These are phyloP conservation scores for Lineus longissimus DNA, from an alignment of 1,140 invertebrate genomes.

Conservation along the genomic window DNA sequence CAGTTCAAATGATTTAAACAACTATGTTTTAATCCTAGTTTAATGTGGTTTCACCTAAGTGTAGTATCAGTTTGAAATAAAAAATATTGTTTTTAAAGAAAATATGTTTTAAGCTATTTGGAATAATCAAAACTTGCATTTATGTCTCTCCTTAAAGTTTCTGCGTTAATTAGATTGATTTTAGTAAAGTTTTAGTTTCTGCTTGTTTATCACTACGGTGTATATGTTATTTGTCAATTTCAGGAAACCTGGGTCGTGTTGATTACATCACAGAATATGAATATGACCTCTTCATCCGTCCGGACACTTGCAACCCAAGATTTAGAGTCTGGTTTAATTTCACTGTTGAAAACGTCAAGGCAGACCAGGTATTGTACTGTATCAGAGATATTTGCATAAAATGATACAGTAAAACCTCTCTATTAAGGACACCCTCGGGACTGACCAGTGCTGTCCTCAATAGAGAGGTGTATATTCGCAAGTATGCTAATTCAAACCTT, in stretches of 20 bases:
- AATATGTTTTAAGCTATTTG: no score
- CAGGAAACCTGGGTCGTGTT: constrained; percentile 90
- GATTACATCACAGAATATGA: constrained; percentile 91
- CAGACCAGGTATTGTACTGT: constrained; percentile 82
- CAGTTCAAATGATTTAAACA: no score
- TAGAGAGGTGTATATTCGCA: neutral
- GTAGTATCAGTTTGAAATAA: no score
- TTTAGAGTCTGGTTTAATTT: constrained; percentile 97
- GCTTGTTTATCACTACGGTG: neutral
- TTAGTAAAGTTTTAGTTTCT: neutral
- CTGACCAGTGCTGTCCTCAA: no score
- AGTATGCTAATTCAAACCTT: neutral
- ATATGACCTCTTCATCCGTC: constrained; percentile 93
- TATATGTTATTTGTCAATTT: constrained; percentile 13
- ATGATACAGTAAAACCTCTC: no score
- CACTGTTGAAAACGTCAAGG: constrained; percentile 90
- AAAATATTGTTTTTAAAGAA: no score
- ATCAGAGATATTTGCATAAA: neutral
- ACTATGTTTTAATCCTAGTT: no score
- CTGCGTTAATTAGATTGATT: neutral
- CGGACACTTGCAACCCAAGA: constrained; percentile 91
- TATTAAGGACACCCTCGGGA: no score
- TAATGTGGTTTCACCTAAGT: no score
- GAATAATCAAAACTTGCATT: no score
- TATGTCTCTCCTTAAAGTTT: no score